Percentiles rank a stretch among this genome's conserved stretches.
phyloP scores from a whole-genome alignment of 2,888 invertebrate genomes.

The Rhingia rostrata region DNA sequence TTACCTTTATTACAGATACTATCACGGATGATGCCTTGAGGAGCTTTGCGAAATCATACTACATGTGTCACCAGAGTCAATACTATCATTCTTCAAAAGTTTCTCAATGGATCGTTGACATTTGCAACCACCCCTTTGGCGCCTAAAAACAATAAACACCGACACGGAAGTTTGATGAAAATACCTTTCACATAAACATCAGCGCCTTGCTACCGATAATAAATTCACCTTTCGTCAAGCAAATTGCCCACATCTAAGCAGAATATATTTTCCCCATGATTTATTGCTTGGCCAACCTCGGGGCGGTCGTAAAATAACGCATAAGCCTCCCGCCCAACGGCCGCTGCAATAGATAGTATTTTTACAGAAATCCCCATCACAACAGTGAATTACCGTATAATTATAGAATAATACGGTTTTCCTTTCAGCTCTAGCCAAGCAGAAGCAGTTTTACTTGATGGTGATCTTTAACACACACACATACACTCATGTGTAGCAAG shows the following conservation, averaged over 20 bases:
- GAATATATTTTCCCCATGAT: slow-evolving; percentile 51
- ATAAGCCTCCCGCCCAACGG: slow-evolving; percentile 41
- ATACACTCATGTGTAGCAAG: slow-evolving; percentile 1
- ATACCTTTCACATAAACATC: slow-evolving; percentile 48
- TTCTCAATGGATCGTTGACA: background rate
- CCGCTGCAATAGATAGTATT: slow-evolving; percentile 3
- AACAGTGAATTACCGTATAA: slow-evolving; percentile 17
- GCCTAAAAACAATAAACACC: slow-evolving; percentile 1
- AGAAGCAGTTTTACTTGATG: too few relatives aligned
- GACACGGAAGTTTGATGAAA: slow-evolving; percentile 10
- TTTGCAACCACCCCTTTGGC: background rate
- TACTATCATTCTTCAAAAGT: too few relatives aligned
- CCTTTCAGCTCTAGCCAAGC: slow-evolving; percentile 12
- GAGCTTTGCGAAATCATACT: too few relatives aligned
- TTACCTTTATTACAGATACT: too few relatives aligned
- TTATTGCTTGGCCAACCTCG: slow-evolving; percentile 36
- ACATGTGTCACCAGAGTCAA: too few relatives aligned
- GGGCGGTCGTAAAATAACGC: slow-evolving; percentile 42
- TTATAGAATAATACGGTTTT: slow-evolving; percentile 32
- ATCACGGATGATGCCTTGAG: too few relatives aligned
- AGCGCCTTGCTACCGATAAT: slow-evolving; percentile 20
- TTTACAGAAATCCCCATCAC: slow-evolving; percentile 27
- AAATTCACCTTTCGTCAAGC: slow-evolving; percentile 56
- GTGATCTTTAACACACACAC: too few relatives aligned
- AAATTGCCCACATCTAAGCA: slow-evolving; percentile 25